Conservation (phyloP, 2,888 invertebrate genomes). For the Eupithecia subfuscata region DNA sequence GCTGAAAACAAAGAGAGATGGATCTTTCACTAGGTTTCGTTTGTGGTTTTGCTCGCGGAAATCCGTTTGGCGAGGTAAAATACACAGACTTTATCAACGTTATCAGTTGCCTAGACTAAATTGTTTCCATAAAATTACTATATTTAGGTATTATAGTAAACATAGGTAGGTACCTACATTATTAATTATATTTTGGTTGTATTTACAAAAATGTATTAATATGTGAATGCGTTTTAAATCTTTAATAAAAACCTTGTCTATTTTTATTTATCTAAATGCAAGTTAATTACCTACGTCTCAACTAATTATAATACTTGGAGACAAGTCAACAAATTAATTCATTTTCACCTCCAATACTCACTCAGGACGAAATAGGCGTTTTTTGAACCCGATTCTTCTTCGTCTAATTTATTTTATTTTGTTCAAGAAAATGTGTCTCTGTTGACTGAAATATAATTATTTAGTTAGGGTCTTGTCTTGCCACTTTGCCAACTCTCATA, state of each 20-base stretch:
- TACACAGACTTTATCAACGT: not conserved
- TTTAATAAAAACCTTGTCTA: not conserved
- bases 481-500: conserved; percentile 1
- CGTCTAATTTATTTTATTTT: conserved; percentile 10
- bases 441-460: not conserved
- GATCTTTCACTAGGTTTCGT: not conserved
- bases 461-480: conserved; percentile 5
- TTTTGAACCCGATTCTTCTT: conserved; percentile 13
- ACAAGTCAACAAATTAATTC: conserved; percentile 34
- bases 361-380: conserved; percentile 18
- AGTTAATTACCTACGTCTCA: conserved; percentile 9
- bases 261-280: not conserved
- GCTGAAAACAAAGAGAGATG: conserved; percentile 7
- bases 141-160: too few relatives aligned
- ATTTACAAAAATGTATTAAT: not conserved
- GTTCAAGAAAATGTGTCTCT: not conserved
- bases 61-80: not conserved
- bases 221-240: not conserved
- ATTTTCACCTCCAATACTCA: conserved; percentile 30
- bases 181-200: not conserved
- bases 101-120: not conserved
- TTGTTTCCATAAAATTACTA: too few relatives aligned
- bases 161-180: too few relatives aligned
- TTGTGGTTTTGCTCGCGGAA: not conserved
- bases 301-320: conserved; percentile 36